Base-by-base conservation (phyloP, 2,888 invertebrate genomes). In the Onthophagus sagittarius region DNA sequence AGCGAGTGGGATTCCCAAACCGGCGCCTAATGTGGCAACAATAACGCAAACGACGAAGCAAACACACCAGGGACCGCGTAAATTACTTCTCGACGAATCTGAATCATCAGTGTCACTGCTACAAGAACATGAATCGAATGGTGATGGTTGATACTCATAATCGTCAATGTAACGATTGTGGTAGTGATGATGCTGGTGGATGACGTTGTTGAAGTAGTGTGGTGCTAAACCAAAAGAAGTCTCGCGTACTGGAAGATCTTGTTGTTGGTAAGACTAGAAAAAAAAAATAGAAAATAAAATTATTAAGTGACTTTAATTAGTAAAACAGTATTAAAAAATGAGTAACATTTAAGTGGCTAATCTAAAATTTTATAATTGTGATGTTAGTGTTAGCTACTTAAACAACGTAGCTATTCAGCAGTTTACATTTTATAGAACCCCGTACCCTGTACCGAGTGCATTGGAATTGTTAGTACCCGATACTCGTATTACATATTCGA, bases 41-140 rank as follows among this genome's bases (percentile, higher is more conserved):
- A 90, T 88, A 74, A 89, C 87, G 77, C 89, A 87, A 75, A 89
- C 88, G 73, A 90, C 88, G 75, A 90, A 84, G 75, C 89, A 89
- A 77, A 89, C 86, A 75, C 85, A 85, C 82, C 89, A 87, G 39
- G 89, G 88, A 32, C 84, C 84, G 14, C 82, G 81, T 11, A 83
- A 79, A 3, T 88, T 87, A 79, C 87, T 88, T 70, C 88, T 85
- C 80, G 88, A 87, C 70, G 88, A 87, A 74, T 87, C 87, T 77
- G 88, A 87, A 23, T 23, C 23, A 23, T 23, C 23, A 23, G 23
- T 23, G 75, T 88, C 89, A 78, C 88, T 85, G 64, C 87, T 86
- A 23, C 88, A 87, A 63, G 87, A 86, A 31, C 88, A 87, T 9
- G 84, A 84, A 72, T 82, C 83, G 71, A 82, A 78, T 14, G 81